A percentile compares a stretch with the other conserved stretches of the same genome.
phyloP scores from a whole-genome alignment of 2,113 vertebrate species.

The Ciconia boyciana region DNA sequence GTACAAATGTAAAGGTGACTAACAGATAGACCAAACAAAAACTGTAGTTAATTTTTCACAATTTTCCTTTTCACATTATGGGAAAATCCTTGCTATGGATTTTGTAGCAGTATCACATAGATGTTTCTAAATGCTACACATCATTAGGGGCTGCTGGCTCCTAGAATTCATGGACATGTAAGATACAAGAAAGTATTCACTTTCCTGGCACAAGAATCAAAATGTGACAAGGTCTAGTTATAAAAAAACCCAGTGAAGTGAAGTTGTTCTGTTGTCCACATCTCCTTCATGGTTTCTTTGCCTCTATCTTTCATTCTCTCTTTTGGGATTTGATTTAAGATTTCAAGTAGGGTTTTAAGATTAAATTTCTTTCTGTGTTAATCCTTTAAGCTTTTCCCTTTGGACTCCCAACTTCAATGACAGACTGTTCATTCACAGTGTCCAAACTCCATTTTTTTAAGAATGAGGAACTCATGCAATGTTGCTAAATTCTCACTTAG shows the following conservation, averaged over 20 bases:
- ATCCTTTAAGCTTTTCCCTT: conserved; percentile 23
- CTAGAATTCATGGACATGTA: neutral
- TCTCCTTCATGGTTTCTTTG: neutral
- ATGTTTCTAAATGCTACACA: neutral
- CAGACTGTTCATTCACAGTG: neutral
- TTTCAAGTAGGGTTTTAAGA: conserved; percentile 15
- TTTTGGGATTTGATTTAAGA: neutral
- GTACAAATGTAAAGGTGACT: neutral
- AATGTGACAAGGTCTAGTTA: neutral
- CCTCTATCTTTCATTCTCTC: neutral
- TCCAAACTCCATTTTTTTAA: neutral
- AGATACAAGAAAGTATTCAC: neutral
- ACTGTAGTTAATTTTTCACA: neutral
- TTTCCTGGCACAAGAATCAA: neutral
- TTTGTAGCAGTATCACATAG: neutral
- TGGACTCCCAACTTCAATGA: neutral
- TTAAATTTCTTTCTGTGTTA: neutral
- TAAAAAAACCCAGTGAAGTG: neutral
- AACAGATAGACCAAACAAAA: neutral
- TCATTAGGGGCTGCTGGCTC: neutral
- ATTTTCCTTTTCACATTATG: neutral
- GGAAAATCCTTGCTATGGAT: neutral
- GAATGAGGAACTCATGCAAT: neutral
- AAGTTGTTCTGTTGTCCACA: neutral
- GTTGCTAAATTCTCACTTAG: neutral